Percentiles rank a stretch among this genome's conserved stretches.
Evolutionary conservation across 2,797 vertebrate species (phyloP).

Genomic region (Zenarchopterus dispar): DNA sequence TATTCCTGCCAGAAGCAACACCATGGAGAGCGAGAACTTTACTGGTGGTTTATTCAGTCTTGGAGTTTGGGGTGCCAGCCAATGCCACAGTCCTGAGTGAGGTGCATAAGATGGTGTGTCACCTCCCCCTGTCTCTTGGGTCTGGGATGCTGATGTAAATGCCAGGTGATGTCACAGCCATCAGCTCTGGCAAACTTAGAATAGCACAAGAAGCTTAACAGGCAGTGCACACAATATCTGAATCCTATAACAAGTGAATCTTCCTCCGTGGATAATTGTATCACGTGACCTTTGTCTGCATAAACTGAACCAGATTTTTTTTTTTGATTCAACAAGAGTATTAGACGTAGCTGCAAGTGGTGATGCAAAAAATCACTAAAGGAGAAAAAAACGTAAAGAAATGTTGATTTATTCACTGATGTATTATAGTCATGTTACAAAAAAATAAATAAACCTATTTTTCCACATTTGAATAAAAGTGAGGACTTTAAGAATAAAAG

Average conservation of each 20-base stretch:
- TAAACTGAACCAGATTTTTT: background rate
- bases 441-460: no score
- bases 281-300: conserved; percentile 2
- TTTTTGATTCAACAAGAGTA: background rate
- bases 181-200: background rate
- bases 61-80: conserved; percentile 28
- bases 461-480: no score
- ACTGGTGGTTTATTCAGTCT: conserved; percentile 39
- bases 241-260: conserved; percentile 2
- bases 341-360: background rate
- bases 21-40: conserved; percentile 15
- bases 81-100: conserved; percentile 17
- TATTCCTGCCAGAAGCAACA: conserved; percentile 40
- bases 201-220: background rate
- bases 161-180: conserved; percentile 21
- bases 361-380: no score
- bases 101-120: conserved; percentile 17
- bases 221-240: background rate
- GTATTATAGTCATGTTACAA: no score
- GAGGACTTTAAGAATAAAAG: no score
- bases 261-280: background rate
- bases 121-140: conserved; percentile 11
- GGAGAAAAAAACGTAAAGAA: no score
- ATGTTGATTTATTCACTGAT: no score
- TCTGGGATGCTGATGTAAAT: conserved; percentile 39